Evolutionary conservation across 2,888 invertebrate genomes (phyloP).

Genomic region (Stictocephala bisonia): DNA sequence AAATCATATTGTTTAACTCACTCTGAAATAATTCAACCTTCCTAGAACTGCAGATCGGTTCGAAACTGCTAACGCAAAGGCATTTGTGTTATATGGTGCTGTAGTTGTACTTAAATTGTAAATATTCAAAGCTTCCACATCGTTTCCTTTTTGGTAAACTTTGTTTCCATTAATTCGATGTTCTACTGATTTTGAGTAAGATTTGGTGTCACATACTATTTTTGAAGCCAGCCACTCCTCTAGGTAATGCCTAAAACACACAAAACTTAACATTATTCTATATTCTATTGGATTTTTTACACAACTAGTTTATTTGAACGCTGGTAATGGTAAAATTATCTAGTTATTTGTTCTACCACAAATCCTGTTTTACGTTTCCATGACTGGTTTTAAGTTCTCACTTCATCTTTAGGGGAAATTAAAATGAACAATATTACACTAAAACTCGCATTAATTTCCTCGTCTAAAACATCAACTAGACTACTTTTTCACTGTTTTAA

Average conservation of each 20-base stretch:
- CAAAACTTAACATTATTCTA: background rate
- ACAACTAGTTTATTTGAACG: background rate
- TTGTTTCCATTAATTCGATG: slow-evolving; percentile 70
- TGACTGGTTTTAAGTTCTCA: too few species aligned
- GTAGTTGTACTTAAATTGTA: slow-evolving; percentile 74
- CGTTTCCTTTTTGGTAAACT: slow-evolving; percentile 68
- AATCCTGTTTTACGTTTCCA: too few species aligned
- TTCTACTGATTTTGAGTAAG: slow-evolving; percentile 61
- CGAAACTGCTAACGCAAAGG: slow-evolving; percentile 73
- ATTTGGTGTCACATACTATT: slow-evolving; percentile 59
- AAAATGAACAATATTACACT: too few species aligned
- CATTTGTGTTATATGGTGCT: slow-evolving; percentile 69
- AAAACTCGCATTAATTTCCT: too few species aligned
- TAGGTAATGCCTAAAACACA: slow-evolving; percentile 31
- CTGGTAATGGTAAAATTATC: too few species aligned
- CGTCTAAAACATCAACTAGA: too few species aligned
- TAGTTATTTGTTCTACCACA: too few species aligned
- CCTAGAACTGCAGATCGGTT: slow-evolving; percentile 77
- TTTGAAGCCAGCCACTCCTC: slow-evolving; percentile 42
- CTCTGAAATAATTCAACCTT: slow-evolving; percentile 71
- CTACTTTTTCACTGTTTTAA: too few species aligned
- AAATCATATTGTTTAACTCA: slow-evolving; percentile 63
- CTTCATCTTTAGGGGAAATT: too few species aligned
- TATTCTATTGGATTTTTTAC: background rate
- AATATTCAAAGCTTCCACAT: slow-evolving; percentile 68